These are phyloP conservation scores for Phoeniculus purpureus DNA, from an alignment of 2,797 vertebrate species.

Conservation along the genomic window DNA sequence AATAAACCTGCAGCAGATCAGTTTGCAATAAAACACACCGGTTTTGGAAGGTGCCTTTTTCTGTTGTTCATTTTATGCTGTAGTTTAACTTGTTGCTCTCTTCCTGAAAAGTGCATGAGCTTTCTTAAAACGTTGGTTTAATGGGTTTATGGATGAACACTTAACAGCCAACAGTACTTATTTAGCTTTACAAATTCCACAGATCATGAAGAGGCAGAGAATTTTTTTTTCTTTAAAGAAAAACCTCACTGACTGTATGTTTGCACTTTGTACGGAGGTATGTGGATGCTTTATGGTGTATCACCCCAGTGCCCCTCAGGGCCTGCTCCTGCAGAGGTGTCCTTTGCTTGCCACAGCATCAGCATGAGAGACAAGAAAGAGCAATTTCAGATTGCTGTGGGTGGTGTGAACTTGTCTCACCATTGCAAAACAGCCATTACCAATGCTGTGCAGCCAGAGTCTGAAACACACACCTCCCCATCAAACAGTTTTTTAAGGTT, in stretches of 20 bases:
- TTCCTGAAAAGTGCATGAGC: not conserved
- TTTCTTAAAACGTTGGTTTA: not conserved
- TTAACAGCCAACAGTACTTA: not conserved
- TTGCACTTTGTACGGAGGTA: not conserved
- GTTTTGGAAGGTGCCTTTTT: not conserved
- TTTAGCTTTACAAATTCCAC: not conserved
- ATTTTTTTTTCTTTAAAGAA: not conserved
- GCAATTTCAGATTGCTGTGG: not conserved
- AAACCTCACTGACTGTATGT: not conserved
- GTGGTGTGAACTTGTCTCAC: not conserved
- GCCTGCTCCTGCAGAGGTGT: fast-evolving
- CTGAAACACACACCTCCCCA: not conserved
- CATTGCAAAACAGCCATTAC: not conserved
- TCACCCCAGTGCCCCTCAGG: fast-evolving
- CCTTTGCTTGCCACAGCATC: fast-evolving
- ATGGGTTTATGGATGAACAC: not conserved
- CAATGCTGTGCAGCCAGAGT: fast-evolving
- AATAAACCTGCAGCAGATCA: not conserved
- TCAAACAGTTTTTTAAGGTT: not conserved
- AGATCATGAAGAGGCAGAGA: not conserved
- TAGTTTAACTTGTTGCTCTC: not conserved
- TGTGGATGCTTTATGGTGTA: fast-evolving
- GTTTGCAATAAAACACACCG: not conserved
- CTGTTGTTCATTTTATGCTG: fast-evolving
- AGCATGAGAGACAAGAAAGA: not conserved